A percentile compares a stretch with the other conserved stretches of the same genome.
Conservation (phyloP, 2,113 vertebrate genomes). For the Struthidea cinerea region DNA sequence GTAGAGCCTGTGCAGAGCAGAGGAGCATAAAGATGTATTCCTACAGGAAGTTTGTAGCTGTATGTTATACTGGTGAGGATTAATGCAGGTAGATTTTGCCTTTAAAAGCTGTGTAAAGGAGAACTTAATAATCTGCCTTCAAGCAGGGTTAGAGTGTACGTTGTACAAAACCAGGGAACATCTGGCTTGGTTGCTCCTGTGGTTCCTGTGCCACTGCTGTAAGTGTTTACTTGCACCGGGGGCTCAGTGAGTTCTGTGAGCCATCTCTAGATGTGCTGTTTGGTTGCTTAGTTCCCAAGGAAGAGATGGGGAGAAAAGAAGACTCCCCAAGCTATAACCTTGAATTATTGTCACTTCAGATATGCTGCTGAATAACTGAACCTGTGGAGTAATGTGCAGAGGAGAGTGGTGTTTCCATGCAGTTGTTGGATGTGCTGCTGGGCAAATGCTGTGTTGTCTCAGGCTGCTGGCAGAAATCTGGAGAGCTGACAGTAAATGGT, state of each 20-base stretch:
- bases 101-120: not conserved
- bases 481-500: not conserved
- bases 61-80: not conserved
- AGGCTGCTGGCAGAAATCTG: not conserved
- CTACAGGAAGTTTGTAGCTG: not conserved
- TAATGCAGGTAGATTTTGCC: not conserved
- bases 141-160: not conserved
- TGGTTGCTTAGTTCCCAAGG: not conserved
- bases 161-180: not conserved
- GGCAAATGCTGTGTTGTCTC: not conserved
- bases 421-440: not conserved
- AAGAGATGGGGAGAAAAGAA: not conserved
- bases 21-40: not conserved
- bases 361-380: not conserved
- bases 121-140: not conserved
- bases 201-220: not conserved
- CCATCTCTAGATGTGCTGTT: not conserved
- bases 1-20: not conserved
- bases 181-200: not conserved
- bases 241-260: not conserved
- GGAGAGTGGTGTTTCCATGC: not conserved
- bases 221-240: not conserved
- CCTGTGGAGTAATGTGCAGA: accelerated
- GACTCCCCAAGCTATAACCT: not conserved
- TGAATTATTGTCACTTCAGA: not conserved